Conservation (phyloP, 2,113 vertebrate genomes). For the Pseudonaja textilis region DNA sequence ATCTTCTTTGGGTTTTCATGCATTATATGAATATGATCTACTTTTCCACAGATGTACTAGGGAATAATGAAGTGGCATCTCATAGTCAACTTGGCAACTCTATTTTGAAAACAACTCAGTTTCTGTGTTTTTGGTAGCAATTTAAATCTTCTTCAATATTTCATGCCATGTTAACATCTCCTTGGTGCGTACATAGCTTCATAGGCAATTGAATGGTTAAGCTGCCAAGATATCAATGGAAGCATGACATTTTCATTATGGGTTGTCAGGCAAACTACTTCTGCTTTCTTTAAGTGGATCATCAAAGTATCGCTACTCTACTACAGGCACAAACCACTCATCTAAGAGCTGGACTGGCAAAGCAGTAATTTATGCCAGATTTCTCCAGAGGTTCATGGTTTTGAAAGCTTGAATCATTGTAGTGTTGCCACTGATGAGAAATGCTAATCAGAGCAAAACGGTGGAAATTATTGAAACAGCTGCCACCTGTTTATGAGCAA, state of each 20-base stretch:
- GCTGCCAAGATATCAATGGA: conserved; percentile 26
- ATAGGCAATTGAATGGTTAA: conserved; percentile 9
- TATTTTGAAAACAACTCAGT: conserved; percentile 6
- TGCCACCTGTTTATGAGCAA: conserved; percentile 36
- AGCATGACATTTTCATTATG: conserved; percentile 38
- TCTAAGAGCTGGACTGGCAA: conserved; percentile 27
- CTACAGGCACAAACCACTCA: conserved; percentile 37
- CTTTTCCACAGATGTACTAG: conserved; percentile 16
- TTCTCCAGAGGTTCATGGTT: conserved; percentile 47
- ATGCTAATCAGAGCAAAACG: conserved; percentile 33
- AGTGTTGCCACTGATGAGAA: conserved; percentile 42
- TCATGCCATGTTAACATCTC: conserved; percentile 38
- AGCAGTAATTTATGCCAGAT: conserved; percentile 44
- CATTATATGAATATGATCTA: not conserved
- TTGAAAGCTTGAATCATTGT: conserved; percentile 23
- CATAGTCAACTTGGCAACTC: conserved; percentile 41
- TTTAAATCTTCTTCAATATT: conserved; percentile 45
- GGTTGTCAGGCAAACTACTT: conserved; percentile 47
- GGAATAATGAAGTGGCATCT: conserved; percentile 30
- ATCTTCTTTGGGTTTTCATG: not conserved
- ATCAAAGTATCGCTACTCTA: conserved; percentile 39
- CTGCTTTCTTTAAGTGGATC: conserved; percentile 1
- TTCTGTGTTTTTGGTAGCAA: conserved; percentile 48
- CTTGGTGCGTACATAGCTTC: conserved; percentile 40
- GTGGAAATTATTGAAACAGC: conserved; percentile 42